These are phyloP conservation scores for Drosophila elegans DNA, from an alignment of 1,140 invertebrate species.

Conservation along the genomic window DNA sequence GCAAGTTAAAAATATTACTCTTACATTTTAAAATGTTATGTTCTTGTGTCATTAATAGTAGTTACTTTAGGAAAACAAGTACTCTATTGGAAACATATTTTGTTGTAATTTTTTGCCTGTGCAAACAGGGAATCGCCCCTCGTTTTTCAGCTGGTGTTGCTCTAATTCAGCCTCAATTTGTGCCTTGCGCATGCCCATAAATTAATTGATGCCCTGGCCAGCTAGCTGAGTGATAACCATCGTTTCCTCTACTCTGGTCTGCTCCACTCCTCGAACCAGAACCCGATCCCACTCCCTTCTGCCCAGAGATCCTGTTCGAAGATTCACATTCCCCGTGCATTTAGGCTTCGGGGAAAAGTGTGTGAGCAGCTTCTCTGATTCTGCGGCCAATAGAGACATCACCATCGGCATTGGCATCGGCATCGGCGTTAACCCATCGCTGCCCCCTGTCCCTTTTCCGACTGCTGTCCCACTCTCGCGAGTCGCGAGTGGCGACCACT, in stretches of 20 bases:
- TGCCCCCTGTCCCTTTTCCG: neutral
- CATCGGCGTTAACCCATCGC: constrained; percentile 52
- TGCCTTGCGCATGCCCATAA: constrained; percentile 77
- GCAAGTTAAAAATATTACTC: too few relatives aligned
- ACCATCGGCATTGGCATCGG: constrained; percentile 58
- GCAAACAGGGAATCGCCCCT: neutral
- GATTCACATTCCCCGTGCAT: constrained; percentile 14
- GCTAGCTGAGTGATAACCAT: constrained; percentile 62
- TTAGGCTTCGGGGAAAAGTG: constrained; percentile 49
- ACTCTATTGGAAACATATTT: neutral
- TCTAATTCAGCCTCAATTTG: constrained; percentile 80
- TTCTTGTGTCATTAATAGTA: too few relatives aligned
- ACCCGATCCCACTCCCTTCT: constrained; percentile 6
- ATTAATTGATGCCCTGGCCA: constrained; percentile 66
- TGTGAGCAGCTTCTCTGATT: constrained; percentile 53
- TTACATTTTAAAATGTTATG: too few relatives aligned
- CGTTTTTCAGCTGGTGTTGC: constrained; percentile 13
- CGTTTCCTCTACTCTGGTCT: constrained; percentile 5
- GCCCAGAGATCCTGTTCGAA: constrained; percentile 20
- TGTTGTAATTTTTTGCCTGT: neutral
- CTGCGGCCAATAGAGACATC: constrained; percentile 79
- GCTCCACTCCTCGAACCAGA: too few relatives aligned
- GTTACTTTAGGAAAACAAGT: neutral
- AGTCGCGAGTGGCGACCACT: constrained; percentile 16
- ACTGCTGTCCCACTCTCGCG: neutral